Evolutionary conservation across 2,888 invertebrate genomes (phyloP).

Genomic region (Stegophylla sp.): DNA sequence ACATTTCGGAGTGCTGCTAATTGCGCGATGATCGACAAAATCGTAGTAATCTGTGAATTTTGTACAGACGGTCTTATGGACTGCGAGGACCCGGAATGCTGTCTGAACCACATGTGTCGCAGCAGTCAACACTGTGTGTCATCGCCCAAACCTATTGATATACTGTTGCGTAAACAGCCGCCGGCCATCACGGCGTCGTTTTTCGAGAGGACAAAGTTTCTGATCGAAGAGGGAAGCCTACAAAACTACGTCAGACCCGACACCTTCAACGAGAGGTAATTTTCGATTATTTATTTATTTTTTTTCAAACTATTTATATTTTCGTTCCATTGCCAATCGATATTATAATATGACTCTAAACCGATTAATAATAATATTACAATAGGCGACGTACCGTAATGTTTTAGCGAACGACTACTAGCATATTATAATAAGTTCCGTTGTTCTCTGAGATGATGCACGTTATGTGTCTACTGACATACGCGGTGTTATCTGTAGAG

Average conservation of each 20-base stretch:
- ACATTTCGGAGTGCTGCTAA: background rate
- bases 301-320: slow-evolving; percentile 23
- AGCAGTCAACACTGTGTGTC: slow-evolving; percentile 90
- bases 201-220: slow-evolving; percentile 97
- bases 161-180: slow-evolving; percentile 91
- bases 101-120: slow-evolving; percentile 80
- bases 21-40: too few species aligned
- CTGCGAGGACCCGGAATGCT: slow-evolving; percentile 99
- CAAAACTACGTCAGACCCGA: slow-evolving; percentile 96
- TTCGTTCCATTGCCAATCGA: too few species aligned
- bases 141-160: slow-evolving; percentile 94
- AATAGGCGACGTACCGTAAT: too few species aligned
- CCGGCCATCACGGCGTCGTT: slow-evolving; percentile 97
- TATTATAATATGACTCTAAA: too few species aligned
- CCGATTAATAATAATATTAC: too few species aligned
- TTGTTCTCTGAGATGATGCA: slow-evolving; percentile 21
- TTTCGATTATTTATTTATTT: slow-evolving; percentile 9
- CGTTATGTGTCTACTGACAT: background rate
- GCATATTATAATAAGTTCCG: too few species aligned
- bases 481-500: background rate
- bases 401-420: too few species aligned
- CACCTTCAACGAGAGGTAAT: slow-evolving; percentile 96
- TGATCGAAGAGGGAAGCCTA: slow-evolving; percentile 96
- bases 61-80: slow-evolving; percentile 89
- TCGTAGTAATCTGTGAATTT: too few species aligned